A percentile compares a stretch with the other conserved stretches of the same genome.
phyloP scores from a whole-genome alignment of 2,888 invertebrate species.

The Ornithoptera alexandrae region DNA sequence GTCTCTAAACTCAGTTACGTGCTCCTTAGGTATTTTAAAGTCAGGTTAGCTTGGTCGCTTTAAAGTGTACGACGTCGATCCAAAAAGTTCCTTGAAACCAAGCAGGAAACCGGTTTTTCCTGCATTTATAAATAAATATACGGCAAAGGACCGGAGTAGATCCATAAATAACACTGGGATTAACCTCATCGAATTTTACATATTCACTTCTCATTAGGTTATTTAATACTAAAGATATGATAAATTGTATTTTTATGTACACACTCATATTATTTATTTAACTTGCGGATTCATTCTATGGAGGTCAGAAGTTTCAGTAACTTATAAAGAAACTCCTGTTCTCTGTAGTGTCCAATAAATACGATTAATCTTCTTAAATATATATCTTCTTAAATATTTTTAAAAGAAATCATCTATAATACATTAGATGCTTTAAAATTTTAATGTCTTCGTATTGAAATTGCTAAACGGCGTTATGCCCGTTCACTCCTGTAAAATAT shows the following conservation, averaged over 20 bases:
- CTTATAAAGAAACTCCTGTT: no score
- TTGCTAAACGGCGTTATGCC: no score
- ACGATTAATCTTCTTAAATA: no score
- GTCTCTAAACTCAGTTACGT: not conserved
- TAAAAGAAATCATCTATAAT: no score
- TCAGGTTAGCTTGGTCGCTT: not conserved
- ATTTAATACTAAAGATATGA: no score
- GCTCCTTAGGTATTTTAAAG: not conserved
- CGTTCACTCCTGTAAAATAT: no score
- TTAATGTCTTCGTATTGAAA: no score
- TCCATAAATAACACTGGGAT: not conserved
- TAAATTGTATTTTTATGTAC: not conserved
- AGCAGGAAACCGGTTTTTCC: conserved; percentile 8
- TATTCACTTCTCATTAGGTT: not conserved
- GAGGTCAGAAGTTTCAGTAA: no score
- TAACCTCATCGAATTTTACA: not conserved
- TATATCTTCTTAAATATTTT: no score
- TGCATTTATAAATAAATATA: conserved; percentile 9
- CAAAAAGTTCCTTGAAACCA: conserved; percentile 1
- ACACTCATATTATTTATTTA: not conserved
- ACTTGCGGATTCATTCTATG: no score
- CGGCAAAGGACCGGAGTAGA: not conserved
- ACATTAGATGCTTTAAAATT: no score
- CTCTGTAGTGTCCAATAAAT: no score
- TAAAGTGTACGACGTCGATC: not conserved